Evolutionary conservation across 2,888 invertebrate species (phyloP).

Genomic region (Eudiplozoon nipponicum): DNA sequence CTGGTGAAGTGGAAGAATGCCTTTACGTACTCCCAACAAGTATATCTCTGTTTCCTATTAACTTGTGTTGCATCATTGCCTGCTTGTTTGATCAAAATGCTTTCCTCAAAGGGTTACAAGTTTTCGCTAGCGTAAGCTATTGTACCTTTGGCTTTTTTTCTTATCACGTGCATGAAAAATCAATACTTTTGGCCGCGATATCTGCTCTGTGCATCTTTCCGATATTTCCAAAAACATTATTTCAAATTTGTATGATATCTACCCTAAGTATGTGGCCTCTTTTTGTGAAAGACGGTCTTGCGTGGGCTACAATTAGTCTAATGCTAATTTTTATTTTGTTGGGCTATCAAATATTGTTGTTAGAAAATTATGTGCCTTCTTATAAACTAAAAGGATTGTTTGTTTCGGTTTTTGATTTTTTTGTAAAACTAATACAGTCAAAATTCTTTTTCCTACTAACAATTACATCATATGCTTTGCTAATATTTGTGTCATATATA

Average conservation of each 20-base stretch:
- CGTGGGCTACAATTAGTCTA: no score
- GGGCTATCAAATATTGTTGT: no score
- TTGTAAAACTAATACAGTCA: no score
- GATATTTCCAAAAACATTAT: conserved; percentile 4
- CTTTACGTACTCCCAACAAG: conserved; percentile 19
- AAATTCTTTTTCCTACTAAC: no score
- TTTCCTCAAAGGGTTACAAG: background rate
- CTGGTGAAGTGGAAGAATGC: conserved; percentile 42
- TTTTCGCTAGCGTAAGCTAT: conserved; percentile 55
- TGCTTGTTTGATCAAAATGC: conserved; percentile 6
- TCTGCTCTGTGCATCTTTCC: conserved; percentile 20
- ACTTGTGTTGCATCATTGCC: conserved; percentile 7
- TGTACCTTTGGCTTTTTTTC: conserved; percentile 74
- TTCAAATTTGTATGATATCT: conserved; percentile 13
- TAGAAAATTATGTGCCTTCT: no score
- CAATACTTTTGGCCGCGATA: conserved; percentile 46
- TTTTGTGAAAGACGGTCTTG: conserved; percentile 43
- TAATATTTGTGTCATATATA: no score
- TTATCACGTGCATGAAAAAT: conserved; percentile 95
- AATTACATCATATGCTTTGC: no score
- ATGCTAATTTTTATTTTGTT: no score
- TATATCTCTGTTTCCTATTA: conserved; percentile 19
- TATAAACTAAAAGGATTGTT: no score
- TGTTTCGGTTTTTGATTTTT: no score
- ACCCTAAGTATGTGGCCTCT: conserved; percentile 52